phyloP scores from a whole-genome alignment of 2,113 vertebrate species.

The Tenebrosternarchus preto region DNA sequence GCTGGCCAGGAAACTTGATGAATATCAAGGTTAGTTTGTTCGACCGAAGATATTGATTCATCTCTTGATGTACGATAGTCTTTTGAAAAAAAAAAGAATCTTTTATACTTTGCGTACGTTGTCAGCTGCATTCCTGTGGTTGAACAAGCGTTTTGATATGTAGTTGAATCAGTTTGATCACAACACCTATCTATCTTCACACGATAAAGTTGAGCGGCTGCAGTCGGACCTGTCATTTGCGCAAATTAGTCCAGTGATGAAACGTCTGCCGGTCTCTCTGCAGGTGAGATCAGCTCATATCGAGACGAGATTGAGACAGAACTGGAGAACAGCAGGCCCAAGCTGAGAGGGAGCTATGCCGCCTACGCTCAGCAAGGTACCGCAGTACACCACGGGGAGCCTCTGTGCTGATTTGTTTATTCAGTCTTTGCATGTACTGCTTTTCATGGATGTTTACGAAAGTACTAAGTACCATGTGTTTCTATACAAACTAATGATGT shows the following conservation, averaged over 20 bases:
- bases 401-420: constrained; percentile 5
- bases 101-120: background rate
- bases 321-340: constrained; percentile 88
- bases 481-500: background rate
- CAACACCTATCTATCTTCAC: background rate
- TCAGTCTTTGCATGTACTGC: background rate
- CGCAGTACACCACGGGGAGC: constrained; percentile 35
- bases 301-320: constrained; percentile 94
- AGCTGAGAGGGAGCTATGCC: constrained; percentile 85
- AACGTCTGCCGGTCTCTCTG: background rate
- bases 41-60: constrained; percentile 36
- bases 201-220: background rate
- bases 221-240: background rate
- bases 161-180: background rate
- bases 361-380: constrained; percentile 82
- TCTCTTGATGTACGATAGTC: constrained; percentile 12
- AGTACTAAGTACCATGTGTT: constrained; percentile 11
- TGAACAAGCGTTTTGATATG: constrained; percentile 8
- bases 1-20: constrained; percentile 87
- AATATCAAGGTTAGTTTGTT: constrained; percentile 85
- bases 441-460: background rate
- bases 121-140: background rate
- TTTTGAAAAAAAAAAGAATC: background rate
- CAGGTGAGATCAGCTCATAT: constrained; percentile 93
- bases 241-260: background rate